Conservation (phyloP, 2,797 vertebrate genomes). For the Gymnopithys bicolor region DNA sequence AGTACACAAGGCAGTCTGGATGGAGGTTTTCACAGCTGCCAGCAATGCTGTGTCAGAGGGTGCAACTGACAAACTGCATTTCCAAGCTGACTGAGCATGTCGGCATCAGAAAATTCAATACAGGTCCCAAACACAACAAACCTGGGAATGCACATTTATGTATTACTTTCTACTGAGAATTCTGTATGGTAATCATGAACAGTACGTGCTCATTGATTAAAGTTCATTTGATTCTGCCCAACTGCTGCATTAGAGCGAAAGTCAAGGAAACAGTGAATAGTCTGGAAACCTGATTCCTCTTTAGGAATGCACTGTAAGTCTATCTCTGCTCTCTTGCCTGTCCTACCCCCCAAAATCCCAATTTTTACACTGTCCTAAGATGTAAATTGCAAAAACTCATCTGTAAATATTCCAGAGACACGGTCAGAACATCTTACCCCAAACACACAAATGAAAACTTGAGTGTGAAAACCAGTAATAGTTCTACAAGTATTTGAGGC, state of each 20-base stretch:
- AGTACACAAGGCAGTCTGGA: neutral
- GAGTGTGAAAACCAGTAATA: neutral
- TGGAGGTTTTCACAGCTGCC: neutral
- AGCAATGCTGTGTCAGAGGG: neutral
- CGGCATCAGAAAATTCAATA: neutral
- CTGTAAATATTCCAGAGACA: neutral
- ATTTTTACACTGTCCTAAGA: neutral
- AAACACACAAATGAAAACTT: neutral
- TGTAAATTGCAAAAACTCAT: neutral
- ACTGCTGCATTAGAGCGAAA: neutral
- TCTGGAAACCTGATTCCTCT: neutral
- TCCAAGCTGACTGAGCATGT: neutral
- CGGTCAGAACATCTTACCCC: neutral
- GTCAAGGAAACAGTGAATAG: neutral
- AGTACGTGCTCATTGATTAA: neutral
- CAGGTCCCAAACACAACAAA: neutral
- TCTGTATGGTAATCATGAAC: neutral
- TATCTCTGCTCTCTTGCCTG: neutral
- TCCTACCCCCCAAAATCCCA: neutral
- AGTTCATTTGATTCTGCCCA: neutral
- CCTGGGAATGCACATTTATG: neutral
- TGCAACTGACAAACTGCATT: neutral
- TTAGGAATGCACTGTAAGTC: neutral
- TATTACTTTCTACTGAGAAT: neutral
- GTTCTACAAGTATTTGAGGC: neutral